Percentiles rank a stretch among this genome's conserved stretches.
These are phyloP conservation scores for Lota lota DNA, from an alignment of 2,113 vertebrate genomes.

Conservation along the genomic window DNA sequence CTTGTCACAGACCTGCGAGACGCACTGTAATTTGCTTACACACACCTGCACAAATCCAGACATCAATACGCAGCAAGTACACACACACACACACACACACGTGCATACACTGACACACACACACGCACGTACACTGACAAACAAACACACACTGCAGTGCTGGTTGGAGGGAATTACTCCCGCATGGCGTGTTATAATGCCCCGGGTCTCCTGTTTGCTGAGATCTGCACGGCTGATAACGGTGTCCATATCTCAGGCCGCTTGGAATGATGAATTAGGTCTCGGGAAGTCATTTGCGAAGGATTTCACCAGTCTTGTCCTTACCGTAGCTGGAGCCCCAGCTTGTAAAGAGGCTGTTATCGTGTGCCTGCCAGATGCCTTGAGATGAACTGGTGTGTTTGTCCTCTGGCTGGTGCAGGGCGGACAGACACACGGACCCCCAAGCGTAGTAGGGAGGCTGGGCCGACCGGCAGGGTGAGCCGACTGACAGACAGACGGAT, in stretches of 20 bases:
- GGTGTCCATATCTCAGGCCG: not conserved
- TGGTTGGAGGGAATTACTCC: not conserved
- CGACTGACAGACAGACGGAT: conserved; percentile 5
- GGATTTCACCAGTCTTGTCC: conserved; percentile 15
- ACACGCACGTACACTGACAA: not conserved
- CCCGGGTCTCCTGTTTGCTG: conserved; percentile 1
- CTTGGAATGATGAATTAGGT: conserved; percentile 1
- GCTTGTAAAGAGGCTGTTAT: conserved; percentile 8
- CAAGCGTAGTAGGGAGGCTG: too few species aligned
- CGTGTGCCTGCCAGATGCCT: conserved; percentile 20
- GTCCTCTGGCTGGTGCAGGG: conserved; percentile 3
- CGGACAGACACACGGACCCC: not conserved
- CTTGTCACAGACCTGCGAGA: too few species aligned
- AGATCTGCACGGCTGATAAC: conserved; percentile 22
- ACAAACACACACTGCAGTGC: not conserved
- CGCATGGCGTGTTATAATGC: not conserved
- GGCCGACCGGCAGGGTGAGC: not conserved
- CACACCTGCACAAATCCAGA: too few species aligned
- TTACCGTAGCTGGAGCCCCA: not conserved
- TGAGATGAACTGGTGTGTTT: conserved; percentile 7
- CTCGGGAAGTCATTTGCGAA: conserved; percentile 28
- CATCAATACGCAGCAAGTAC: too few species aligned
- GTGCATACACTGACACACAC: not conserved
- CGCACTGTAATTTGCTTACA: too few species aligned
- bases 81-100: not conserved